Base-by-base conservation (phyloP, 2,888 invertebrate species). In the Oscheius myriophilus region DNA sequence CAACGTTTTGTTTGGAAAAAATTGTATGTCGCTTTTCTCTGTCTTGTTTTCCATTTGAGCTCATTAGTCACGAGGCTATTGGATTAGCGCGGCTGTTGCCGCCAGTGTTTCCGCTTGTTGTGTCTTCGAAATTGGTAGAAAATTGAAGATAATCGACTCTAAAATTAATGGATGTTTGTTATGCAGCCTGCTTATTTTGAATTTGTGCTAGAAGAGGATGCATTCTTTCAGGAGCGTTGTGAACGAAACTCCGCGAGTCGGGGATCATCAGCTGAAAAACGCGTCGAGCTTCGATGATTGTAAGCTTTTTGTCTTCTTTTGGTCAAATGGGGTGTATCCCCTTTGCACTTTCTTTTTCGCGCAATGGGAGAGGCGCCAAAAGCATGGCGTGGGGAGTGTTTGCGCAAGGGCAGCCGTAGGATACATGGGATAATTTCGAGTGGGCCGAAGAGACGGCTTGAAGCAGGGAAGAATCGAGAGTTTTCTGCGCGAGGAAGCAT, bases 361-460 rank as follows among this genome's bases (percentile, higher is more conserved):
- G 26, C 45, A 45, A 41, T 42, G 43, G 58, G 25, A 25, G 43
- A 58, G 58, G 58, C 58, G 58, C 58, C 43, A 61, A 61, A 61
- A 46, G 61, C 61, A 61, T 61, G 46, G 49, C 25, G 59, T 46
- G 18, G n/a, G 12, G 26, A 21, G 54, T 57, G 33, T 61, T 61
- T 61, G 49, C 61, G 18, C 49, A 61, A 46, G 61, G 61, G 49
- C 61, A 61, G 61, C 49, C 63, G 63, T 42, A 63, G 43, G 63
- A 63, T 63, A 63, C 63, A 63, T 53, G 53, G 63, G 63, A 63
- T 63, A 53, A 23, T 52, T 63, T 63, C 52, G 53, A 63, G 63
- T 63, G 63, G 42, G 18, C 18, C 18, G 46, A 18, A 18, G 46
- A 46, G 46, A 46, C 63, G 21, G 51, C 63, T 51, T 52, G 53